phyloP scores from a whole-genome alignment of 2,113 vertebrate species.

The Ceuthmochares aereus region DNA sequence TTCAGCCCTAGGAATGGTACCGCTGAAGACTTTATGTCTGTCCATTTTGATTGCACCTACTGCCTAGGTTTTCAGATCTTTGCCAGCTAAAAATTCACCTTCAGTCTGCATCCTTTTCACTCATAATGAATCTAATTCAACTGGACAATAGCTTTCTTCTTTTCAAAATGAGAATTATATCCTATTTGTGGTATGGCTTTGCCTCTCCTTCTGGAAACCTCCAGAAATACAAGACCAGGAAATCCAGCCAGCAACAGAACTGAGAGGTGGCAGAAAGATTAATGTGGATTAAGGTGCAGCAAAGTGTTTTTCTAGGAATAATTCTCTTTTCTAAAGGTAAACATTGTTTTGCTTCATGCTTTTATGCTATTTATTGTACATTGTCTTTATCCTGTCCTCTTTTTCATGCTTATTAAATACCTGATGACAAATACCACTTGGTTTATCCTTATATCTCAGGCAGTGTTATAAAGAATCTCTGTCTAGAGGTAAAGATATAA shows the following conservation, averaged over 20 bases:
- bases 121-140: background rate
- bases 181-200: background rate
- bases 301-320: background rate
- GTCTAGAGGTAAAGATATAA: background rate
- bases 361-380: background rate
- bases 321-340: slow-evolving; percentile 7
- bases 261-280: background rate
- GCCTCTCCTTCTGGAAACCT: background rate
- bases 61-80: background rate
- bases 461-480: background rate
- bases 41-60: background rate
- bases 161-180: background rate
- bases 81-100: background rate
- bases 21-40: background rate
- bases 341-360: background rate
- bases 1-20: rapidly evolving
- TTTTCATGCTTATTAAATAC: background rate
- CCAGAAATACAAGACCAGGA: background rate
- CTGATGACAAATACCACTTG: background rate
- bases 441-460: background rate
- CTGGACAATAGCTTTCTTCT: background rate
- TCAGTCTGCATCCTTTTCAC: background rate
- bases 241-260: background rate
- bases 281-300: background rate
- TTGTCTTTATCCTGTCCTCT: background rate